Conservation (phyloP, 2,888 invertebrate genomes). For the Ormyrus rosae region DNA sequence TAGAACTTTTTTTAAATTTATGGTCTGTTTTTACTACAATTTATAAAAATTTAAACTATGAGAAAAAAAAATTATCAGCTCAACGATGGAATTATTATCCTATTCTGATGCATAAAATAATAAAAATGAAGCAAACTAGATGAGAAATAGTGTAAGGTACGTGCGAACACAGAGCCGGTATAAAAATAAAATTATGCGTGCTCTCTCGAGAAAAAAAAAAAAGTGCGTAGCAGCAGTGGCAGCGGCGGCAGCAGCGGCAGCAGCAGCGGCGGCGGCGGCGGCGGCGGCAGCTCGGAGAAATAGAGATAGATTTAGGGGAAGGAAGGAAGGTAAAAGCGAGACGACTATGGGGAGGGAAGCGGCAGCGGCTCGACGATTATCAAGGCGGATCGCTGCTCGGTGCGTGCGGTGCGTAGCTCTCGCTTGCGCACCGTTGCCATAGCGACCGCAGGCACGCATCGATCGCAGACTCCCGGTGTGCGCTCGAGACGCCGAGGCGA, state of each 20-base stretch:
- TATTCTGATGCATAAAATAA: too few relatives aligned
- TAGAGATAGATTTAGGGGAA: constrained; percentile 51
- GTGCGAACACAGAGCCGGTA: background rate
- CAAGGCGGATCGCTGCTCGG: constrained; percentile 69
- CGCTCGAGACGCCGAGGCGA: constrained; percentile 63
- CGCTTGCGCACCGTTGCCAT: constrained; percentile 70
- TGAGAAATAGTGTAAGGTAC: background rate
- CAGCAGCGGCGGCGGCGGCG: background rate
- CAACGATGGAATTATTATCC: too few relatives aligned
- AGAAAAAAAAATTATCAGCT: too few relatives aligned
- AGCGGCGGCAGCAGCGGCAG: constrained; percentile 12
- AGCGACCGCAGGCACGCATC: constrained; percentile 73
- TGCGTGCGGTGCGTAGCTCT: constrained; percentile 60
- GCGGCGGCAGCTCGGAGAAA: constrained; percentile 24
- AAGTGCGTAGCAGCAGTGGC: constrained; percentile 4
- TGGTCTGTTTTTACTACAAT: too few relatives aligned
- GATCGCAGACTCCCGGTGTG: constrained; percentile 75
- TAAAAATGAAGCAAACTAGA: too few relatives aligned
- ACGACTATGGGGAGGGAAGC: constrained; percentile 8
- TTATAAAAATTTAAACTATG: too few relatives aligned
- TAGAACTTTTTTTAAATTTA: too few relatives aligned
- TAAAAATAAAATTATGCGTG: constrained; percentile 53
- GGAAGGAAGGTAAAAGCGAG: constrained; percentile 44
- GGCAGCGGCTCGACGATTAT: constrained; percentile 59
- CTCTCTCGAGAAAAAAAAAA: constrained; percentile 2